Evolutionary conservation across 2,797 vertebrate species (phyloP).

Genomic region (Phataginus tricuspis): DNA sequence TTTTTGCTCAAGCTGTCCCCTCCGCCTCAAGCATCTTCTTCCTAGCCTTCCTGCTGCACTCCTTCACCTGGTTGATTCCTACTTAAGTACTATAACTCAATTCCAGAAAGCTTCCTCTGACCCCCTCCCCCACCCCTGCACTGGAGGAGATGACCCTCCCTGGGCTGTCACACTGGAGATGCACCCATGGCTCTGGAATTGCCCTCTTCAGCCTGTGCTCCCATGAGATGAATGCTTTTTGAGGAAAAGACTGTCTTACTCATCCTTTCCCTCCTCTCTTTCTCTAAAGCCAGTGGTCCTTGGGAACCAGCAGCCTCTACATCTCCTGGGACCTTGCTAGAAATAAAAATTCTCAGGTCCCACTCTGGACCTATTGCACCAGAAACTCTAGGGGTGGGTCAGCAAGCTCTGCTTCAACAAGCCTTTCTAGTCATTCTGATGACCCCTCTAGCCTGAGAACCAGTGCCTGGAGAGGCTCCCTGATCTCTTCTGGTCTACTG

Average conservation of each 20-base stretch:
- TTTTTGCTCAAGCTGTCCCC: neutral
- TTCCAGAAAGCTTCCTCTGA: neutral
- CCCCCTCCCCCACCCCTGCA: neutral
- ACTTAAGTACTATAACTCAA: neutral
- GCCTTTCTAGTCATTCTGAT: neutral
- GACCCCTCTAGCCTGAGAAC: neutral
- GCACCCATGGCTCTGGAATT: neutral
- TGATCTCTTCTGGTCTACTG: neutral
- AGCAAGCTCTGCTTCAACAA: neutral
- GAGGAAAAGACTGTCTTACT: neutral
- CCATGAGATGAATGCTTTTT: neutral
- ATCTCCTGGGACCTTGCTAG: neutral
- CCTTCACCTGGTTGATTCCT: neutral
- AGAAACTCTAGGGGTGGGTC: neutral
- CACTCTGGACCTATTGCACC: neutral
- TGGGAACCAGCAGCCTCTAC: neutral
- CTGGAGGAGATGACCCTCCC: too few relatives aligned
- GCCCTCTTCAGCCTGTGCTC: neutral
- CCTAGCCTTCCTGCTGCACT: neutral
- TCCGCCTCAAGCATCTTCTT: neutral
- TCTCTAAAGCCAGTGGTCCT: neutral
- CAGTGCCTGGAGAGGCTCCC: neutral
- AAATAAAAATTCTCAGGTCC: neutral
- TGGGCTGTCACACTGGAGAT: neutral
- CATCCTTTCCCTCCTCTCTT: neutral